phyloP scores from a whole-genome alignment of 2,113 vertebrate species.

The Sturnus vulgaris region DNA sequence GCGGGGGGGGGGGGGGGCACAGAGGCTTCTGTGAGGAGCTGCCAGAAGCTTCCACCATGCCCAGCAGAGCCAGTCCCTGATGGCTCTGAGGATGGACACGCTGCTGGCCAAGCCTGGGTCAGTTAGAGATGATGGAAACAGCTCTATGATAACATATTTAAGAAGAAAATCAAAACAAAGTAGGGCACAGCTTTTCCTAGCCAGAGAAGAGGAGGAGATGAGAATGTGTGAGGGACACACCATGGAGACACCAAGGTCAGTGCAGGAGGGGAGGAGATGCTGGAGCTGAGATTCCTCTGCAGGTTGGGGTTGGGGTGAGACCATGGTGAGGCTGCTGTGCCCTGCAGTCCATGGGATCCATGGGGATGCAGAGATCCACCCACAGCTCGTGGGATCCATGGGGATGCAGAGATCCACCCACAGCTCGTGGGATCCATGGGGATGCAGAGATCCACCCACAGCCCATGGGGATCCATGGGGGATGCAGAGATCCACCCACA shows the following conservation, averaged over 20 bases:
- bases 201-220: neutral
- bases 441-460: neutral
- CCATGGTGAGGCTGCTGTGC: too few relatives aligned
- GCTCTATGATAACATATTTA: too few relatives aligned
- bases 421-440: too few relatives aligned
- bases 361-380: too few relatives aligned
- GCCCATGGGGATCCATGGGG: neutral
- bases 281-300: rapidly evolving
- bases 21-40: neutral
- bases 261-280: rapidly evolving
- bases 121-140: neutral
- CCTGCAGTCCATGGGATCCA: neutral
- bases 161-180: neutral
- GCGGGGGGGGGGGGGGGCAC: rapidly evolving
- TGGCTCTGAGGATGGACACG: neutral
- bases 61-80: neutral
- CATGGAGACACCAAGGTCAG: too few relatives aligned
- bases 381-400: too few relatives aligned
- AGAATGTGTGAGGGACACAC: neutral
- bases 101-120: rapidly evolving
- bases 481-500: neutral
- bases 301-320: rapidly evolving
- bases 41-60: neutral
- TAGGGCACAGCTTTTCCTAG: too few relatives aligned
- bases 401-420: too few relatives aligned